Evolutionary conservation across 2,797 vertebrate genomes (phyloP), one percentile per base, ranked within the genome.

Genomic region (Pangasius mekongensis): DNA sequence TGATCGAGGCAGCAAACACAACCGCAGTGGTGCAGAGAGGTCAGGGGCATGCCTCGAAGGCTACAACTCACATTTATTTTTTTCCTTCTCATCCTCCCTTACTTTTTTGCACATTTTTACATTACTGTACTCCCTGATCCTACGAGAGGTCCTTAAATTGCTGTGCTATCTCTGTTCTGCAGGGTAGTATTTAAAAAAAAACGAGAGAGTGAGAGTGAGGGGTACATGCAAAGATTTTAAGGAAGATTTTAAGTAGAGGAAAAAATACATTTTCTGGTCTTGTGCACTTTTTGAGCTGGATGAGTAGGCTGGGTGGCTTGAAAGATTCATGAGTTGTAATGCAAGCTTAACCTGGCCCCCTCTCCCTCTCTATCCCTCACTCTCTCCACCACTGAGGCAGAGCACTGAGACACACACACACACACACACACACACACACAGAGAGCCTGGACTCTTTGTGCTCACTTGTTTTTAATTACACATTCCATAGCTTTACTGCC

Each of bases 21-120:
- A 89, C 89, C 90, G 85, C 89, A 78, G 92, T 91, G 66, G 93
- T 93, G 91, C 92, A 92, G 82, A 89, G 91, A 93, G 94, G 94
- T 94, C 91, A 92, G 94, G 83, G 94, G 87, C 93, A 83, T 85
- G 81, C 91, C 95, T 94, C 93, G 33, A 4, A 93, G 94, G 94
- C 92, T 91, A 58, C 47, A 49, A 5, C 87, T 86, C 85, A 71
- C 86, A 90, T 89, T 91, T 89, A 78, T 85, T 83, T 89, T 64
- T 47, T 87, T 39, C 90, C 76, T 89, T 93, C 93, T 93, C 89
- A 92, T 91, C 91, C 87, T 92, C 90, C 58, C 84, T 39, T 78
- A 69, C 77, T 81, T 82, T 85, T 84, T 84, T 87, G 80, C 60
- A 86, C 85, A 86, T 86, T 86, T 89, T 89, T 89, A 87, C 86